Percentiles rank a stretch among this genome's conserved stretches.
Evolutionary conservation across 2,797 vertebrate genomes (phyloP).

Genomic region (Chloroceryle amazona): DNA sequence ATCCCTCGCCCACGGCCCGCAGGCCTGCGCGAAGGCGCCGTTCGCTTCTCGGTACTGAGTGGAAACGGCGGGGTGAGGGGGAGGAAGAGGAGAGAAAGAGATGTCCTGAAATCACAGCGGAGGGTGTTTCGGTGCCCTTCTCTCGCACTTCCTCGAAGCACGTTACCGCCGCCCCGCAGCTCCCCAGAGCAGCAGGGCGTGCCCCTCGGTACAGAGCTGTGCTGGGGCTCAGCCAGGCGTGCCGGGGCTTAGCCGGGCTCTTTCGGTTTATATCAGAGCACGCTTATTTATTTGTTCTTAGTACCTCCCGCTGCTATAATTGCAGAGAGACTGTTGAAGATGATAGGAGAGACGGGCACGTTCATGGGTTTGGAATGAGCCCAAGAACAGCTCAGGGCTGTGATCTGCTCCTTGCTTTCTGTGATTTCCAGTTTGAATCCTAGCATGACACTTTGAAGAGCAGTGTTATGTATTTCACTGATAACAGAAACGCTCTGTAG

Average conservation of each 20-base stretch:
- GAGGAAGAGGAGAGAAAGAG: neutral
- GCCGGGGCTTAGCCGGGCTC: neutral
- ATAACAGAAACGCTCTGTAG: neutral
- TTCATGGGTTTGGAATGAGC: neutral
- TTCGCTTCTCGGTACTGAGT: too few relatives aligned
- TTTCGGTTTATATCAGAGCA: neutral
- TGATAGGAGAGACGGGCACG: neutral
- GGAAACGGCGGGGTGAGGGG: too few relatives aligned
- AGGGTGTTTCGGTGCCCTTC: neutral
- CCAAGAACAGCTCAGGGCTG: neutral
- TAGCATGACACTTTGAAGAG: neutral
- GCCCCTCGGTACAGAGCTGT: neutral
- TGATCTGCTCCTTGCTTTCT: neutral
- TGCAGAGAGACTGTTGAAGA: neutral
- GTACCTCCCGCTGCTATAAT: neutral
- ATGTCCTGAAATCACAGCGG: neutral
- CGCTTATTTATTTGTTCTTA: neutral
- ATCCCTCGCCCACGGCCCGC: neutral
- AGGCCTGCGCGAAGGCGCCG: neutral
- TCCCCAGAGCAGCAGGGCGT: neutral
- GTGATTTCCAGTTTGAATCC: neutral
- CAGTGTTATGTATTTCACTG: neutral
- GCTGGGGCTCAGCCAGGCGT: accelerated
- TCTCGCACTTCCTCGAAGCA: neutral
- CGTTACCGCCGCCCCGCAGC: neutral